Evolutionary conservation across 2,113 vertebrate species (phyloP), one percentile per base, ranked within the genome.

Genomic region (Cottus gobio): DNA sequence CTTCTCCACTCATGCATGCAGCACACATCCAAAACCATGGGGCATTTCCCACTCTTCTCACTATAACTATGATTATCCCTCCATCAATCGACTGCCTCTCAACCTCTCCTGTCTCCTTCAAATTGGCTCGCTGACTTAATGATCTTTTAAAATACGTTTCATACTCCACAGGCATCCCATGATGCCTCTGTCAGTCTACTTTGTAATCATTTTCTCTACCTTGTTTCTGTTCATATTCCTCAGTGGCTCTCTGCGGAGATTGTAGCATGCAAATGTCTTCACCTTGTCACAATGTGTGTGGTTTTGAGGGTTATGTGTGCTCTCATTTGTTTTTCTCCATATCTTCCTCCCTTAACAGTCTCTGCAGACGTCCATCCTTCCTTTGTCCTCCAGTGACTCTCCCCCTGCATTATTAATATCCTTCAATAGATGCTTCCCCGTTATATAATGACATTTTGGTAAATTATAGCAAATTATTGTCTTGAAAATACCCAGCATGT

Each of bases 81-180:
- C 30, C 61, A 78, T 79, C 69, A 54, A 28, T 67, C 36, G 15
- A 68, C 70, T 62, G 28, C 65, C 56, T 67, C 71, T 60, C 76
- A 72, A 39, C 50, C 65, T 80, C 54, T 82, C 52, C 31, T 66
- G 67, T 82, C 34, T 57, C 75, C 31, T 68, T 79, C 18, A 85
- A 65, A 72, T 79, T 75, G 50, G 7, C 37, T 48, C 9, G 16
- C 75, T 13, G 20, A 77, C 44, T 82, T 82, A 62, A 73, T 84
- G 63, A 66, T 75, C 46, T 62, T 61, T 57, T 39, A 42, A 39
- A 85, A 78, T 66, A 62, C n/a, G 61, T 4, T 48, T 56, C 36
- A 34, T 58, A 44, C 73, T 73, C 39, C 13, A n/a, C 7, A 67
- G 12, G 57, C 28, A 46, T 79, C 60, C 66, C 71, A 62, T 58